phyloP scores from a whole-genome alignment of 2,888 invertebrate species.

The Temnothorax unifasciatus region DNA sequence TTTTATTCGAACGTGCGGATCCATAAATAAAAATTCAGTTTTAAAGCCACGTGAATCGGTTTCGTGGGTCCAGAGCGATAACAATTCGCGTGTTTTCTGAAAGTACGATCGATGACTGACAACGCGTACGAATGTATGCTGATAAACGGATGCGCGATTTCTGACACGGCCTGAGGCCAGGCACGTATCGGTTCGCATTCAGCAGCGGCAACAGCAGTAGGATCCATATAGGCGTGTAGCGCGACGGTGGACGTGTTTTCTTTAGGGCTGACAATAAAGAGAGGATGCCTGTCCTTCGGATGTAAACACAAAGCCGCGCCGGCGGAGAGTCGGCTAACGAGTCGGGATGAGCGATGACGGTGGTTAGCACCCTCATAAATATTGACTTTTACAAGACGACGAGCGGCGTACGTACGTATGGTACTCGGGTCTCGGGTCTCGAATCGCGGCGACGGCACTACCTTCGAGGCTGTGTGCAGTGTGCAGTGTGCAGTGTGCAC shows the following conservation, averaged over 20 bases:
- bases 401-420: slow-evolving; percentile 50
- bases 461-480: slow-evolving; percentile 42
- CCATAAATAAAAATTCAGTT: background rate
- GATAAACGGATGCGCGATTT: slow-evolving; percentile 64
- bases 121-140: slow-evolving; percentile 3
- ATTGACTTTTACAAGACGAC: slow-evolving; percentile 82
- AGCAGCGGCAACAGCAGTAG: slow-evolving; percentile 30
- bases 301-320: slow-evolving; percentile 75
- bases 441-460: slow-evolving; percentile 45
- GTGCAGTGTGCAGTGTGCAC: slow-evolving; percentile 26
- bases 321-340: slow-evolving; percentile 73
- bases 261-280: slow-evolving; percentile 75
- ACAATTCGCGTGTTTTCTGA: background rate
- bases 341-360: slow-evolving; percentile 82
- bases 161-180: slow-evolving; percentile 49
- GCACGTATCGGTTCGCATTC: slow-evolving; percentile 43
- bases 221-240: slow-evolving; percentile 2
- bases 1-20: background rate
- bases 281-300: slow-evolving; percentile 73
- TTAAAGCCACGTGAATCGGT: background rate
- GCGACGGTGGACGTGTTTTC: slow-evolving; percentile 71
- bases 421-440: slow-evolving; percentile 1
- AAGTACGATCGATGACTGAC: background rate
- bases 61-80: background rate
- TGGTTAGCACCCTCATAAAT: slow-evolving; percentile 84